Evolutionary conservation across 2,113 vertebrate species (phyloP).

Genomic region (Saccopteryx leptura): DNA sequence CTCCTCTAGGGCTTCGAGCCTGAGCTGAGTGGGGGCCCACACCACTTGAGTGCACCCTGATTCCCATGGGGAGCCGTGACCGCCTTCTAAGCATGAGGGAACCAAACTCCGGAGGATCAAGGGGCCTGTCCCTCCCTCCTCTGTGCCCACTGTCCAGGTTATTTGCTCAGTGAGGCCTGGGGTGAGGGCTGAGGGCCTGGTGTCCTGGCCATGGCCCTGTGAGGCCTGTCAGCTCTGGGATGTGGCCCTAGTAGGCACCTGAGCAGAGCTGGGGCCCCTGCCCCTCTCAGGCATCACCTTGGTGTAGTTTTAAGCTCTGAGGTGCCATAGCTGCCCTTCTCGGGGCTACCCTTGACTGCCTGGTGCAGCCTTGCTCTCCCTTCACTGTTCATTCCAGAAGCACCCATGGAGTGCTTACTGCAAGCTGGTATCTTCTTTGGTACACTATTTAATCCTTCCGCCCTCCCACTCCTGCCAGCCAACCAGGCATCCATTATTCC

Average conservation of each 20-base stretch:
- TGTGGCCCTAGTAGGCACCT: background rate
- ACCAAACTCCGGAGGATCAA: background rate
- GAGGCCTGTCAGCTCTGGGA: background rate
- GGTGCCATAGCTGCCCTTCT: background rate
- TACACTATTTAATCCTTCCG: background rate
- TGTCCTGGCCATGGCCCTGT: background rate
- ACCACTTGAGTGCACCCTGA: background rate
- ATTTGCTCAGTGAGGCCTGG: background rate
- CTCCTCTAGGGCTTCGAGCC: background rate
- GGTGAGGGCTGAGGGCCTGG: background rate
- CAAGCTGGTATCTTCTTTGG: background rate
- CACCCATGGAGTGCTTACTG: background rate
- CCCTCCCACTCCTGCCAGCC: background rate
- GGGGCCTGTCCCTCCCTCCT: background rate
- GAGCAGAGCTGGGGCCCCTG: background rate
- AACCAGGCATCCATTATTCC: too few species aligned
- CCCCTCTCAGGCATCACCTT: background rate
- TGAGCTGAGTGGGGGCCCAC: background rate
- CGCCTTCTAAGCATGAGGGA: background rate
- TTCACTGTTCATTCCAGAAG: background rate
- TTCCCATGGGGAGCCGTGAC: background rate
- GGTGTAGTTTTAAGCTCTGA: background rate
- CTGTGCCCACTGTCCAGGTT: background rate
- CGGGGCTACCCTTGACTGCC: background rate
- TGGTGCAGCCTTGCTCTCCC: background rate